Evolutionary conservation across 2,888 invertebrate species (phyloP).

Genomic region (Synanthedon andrenaeformis): DNA sequence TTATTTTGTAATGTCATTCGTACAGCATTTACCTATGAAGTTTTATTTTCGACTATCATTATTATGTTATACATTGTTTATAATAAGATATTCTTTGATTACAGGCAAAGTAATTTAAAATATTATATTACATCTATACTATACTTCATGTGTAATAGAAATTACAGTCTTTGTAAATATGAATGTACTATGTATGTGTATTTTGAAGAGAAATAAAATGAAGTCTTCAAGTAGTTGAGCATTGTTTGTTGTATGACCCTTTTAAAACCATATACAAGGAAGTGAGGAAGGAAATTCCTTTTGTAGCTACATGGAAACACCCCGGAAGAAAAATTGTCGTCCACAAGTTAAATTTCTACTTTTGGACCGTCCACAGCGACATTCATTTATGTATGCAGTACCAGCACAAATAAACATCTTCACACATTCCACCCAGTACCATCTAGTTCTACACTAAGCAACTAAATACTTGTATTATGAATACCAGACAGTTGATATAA

Average conservation of each 20-base stretch:
- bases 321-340: no score
- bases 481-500: no score
- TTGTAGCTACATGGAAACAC: no score
- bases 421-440: no score
- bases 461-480: no score
- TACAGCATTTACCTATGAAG: not conserved
- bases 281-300: no score
- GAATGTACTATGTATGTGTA: constrained; percentile 3
- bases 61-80: not conserved
- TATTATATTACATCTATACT: not conserved
- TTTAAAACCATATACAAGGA: not conserved
- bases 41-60: not conserved
- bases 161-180: not conserved
- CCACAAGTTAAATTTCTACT: no score
- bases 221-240: not conserved
- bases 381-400: no score
- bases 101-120: not conserved
- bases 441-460: no score
- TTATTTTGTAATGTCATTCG: not conserved
- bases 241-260: not conserved
- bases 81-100: not conserved
- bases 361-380: no score
- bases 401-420: no score
- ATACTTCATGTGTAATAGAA: not conserved
- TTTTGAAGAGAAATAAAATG: constrained; percentile 3